These are phyloP conservation scores for Serripes groenlandicus DNA, from an alignment of 2,888 invertebrate species.

Conservation along the genomic window DNA sequence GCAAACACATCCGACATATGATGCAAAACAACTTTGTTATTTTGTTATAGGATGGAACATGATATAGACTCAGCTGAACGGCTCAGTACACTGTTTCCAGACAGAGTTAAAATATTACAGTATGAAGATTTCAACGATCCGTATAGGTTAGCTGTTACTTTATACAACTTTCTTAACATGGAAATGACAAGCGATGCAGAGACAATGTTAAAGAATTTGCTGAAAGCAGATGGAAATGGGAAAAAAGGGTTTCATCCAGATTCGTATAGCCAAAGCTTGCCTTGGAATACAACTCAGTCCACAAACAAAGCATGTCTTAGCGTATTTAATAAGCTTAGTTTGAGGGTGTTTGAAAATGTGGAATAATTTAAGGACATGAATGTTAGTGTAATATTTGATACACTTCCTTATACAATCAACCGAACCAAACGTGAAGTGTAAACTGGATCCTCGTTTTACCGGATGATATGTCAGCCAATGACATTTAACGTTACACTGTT, in stretches of 20 bases:
- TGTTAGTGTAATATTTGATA: not conserved
- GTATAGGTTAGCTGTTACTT: slow-evolving; percentile 1
- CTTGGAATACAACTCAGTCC: not conserved
- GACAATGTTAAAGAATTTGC: not conserved
- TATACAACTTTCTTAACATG: slow-evolving; percentile 34
- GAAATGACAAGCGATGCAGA: slow-evolving; percentile 1
- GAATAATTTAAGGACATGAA: not conserved
- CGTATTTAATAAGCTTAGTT: not conserved
- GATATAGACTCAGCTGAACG: not conserved
- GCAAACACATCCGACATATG: not conserved
- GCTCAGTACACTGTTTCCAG: not conserved
- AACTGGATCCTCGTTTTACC: too few relatives aligned
- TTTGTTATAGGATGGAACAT: not conserved
- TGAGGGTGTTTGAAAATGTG: not conserved
- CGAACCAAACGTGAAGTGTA: too few relatives aligned
- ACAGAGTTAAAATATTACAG: slow-evolving; percentile 25
- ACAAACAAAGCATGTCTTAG: not conserved
- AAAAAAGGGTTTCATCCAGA: not conserved
- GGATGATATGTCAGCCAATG: too few relatives aligned
- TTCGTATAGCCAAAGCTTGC: not conserved
- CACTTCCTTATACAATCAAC: not conserved
- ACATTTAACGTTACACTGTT: too few relatives aligned
- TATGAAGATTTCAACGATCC: slow-evolving; percentile 46
- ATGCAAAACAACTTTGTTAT: not conserved
- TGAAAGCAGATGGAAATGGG: not conserved